Evolutionary conservation across 2,888 invertebrate genomes (phyloP), one percentile per base, ranked within the genome.

Genomic region (Hydrotaea diabolus): DNA sequence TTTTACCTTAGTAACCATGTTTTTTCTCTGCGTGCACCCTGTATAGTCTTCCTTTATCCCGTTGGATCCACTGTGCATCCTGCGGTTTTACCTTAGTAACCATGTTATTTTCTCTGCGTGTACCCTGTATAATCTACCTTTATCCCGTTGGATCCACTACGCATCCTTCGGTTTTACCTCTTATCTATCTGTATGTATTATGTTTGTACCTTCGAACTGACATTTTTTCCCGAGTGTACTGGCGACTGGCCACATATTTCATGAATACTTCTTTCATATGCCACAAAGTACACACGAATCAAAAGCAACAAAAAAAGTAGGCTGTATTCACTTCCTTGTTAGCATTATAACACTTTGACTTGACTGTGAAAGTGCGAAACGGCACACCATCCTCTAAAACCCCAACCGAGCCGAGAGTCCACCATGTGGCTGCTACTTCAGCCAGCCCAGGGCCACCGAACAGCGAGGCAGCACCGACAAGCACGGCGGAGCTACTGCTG

Each of bases 301-400:
- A 49, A 49, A 49, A 49, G n/a, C 5, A 49, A 15, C 31, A 49
- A n/a, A 31, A 31, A 31, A 31, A 31, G 13, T 43, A 69, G n/a
- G 21, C 17, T 43, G 39, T 15, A 69, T 85, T 76, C 74, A 77
- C 82, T 85, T 85, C 85, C 85, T 85, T 82, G 85, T 85, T 85
- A 77, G 82, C 79, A 82, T 73, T 55, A 71, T 66, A 39, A 82
- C 82, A 82, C 69, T 77, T 77, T 82, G 82, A 85, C 79, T 82
- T 80, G 85, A 82, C 85, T 85, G 85, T 85, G 85, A 80, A 77
- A 85, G 82, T 82, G 85, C 76, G 77, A 80, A 77, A 62, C 43
- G 62, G 75, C 69, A 49, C 64, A 81, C 64, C 15, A 69, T 31
- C 43, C 59, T 31, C 36, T 4, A 59, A 23, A 71, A 2, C 49